These are phyloP conservation scores for Clivina fossor DNA, from an alignment of 2,888 invertebrate genomes.

Conservation along the genomic window DNA sequence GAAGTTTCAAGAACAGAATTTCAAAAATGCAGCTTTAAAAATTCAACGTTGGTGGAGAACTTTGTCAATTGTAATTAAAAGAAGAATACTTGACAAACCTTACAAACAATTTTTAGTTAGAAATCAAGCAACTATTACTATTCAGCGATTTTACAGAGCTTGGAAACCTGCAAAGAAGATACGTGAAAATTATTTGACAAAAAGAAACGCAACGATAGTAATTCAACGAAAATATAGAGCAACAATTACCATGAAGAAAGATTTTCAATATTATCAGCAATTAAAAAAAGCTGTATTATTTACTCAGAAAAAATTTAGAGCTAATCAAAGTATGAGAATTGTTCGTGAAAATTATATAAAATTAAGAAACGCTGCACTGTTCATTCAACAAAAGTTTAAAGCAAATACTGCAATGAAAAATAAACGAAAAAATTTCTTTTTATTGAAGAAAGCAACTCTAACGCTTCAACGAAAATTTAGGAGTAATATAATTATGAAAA, in stretches of 20 bases:
- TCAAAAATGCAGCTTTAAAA: constrained; percentile 65
- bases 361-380: constrained; percentile 36
- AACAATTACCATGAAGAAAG: constrained; percentile 45
- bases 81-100: too few relatives aligned
- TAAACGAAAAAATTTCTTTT: neutral
- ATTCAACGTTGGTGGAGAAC: constrained; percentile 75
- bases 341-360: constrained; percentile 35
- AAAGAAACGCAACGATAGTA: constrained; percentile 36
- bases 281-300: constrained; percentile 46
- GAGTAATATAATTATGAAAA: constrained; percentile 46
- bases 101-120: constrained; percentile 47
- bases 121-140: constrained; percentile 44
- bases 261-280: constrained; percentile 47
- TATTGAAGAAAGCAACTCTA: constrained; percentile 39
- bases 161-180: constrained; percentile 43
- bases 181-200: constrained; percentile 29
- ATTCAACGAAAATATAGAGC: constrained; percentile 54
- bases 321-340: constrained; percentile 44
- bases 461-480: constrained; percentile 50
- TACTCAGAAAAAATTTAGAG: constrained; percentile 50
- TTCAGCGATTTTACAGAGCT: constrained; percentile 51
- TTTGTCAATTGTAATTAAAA: constrained; percentile 56
- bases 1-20: constrained; percentile 75
- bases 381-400: constrained; percentile 53
- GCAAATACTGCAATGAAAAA: constrained; percentile 45